A percentile compares a stretch with the other conserved stretches of the same genome.
Conservation (phyloP, 2,797 vertebrate genomes). For the Fistularia tabacaria region DNA sequence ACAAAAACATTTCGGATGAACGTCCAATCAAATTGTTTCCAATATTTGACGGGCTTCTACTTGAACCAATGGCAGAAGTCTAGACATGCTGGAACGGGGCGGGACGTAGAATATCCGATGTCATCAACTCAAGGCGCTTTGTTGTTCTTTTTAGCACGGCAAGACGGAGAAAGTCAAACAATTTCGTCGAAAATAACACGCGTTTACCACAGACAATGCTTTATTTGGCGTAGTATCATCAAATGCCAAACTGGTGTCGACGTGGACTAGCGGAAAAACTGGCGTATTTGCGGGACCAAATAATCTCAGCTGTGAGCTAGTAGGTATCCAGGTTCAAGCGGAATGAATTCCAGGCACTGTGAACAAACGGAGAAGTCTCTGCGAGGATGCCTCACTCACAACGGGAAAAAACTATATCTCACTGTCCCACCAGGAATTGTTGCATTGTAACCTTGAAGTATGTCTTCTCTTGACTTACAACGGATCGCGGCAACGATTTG, state of each 20-base stretch:
- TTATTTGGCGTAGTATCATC: not conserved
- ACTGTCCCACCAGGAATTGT: conserved; percentile 1
- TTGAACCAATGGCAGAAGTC: conserved; percentile 58
- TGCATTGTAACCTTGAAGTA: not conserved
- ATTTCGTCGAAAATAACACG: not conserved
- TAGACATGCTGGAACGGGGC: conserved; percentile 53
- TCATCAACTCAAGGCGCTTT: conserved; percentile 67
- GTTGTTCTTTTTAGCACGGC: conserved; percentile 63
- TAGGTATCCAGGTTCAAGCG: conserved; percentile 61
- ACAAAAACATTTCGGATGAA: too few species aligned
- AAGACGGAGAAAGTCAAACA: conserved; percentile 28
- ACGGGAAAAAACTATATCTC: conserved; percentile 40
- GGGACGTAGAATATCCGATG: conserved; percentile 43
- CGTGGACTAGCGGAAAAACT: conserved; percentile 7
- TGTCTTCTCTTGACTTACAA: conserved; percentile 16
- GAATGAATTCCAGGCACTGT: conserved; percentile 65
- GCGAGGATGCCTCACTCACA: conserved; percentile 53
- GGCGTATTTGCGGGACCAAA: conserved; percentile 14
- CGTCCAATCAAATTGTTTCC: conserved; percentile 36
- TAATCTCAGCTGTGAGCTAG: conserved; percentile 32
- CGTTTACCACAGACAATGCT: not conserved
- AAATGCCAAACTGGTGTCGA: not conserved
- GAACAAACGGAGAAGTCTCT: conserved; percentile 49
- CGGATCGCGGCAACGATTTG: not conserved
- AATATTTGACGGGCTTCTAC: conserved; percentile 33